Percentiles rank a stretch among this genome's conserved stretches.
These are phyloP conservation scores for Irena cyanogastra DNA, from an alignment of 2,113 vertebrate genomes.

Conservation along the genomic window DNA sequence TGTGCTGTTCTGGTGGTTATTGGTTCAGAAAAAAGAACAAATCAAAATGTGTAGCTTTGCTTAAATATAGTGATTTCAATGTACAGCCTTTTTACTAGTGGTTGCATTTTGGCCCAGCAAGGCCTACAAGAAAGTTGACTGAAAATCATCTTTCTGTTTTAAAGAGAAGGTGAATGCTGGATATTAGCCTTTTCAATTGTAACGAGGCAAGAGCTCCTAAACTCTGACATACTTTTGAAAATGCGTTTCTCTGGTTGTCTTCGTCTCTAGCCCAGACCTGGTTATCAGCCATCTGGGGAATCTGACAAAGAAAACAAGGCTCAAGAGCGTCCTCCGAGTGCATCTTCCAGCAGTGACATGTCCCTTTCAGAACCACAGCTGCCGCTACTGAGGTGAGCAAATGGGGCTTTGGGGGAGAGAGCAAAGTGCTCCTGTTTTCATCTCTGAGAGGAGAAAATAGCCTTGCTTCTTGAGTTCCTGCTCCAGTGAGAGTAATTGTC, in stretches of 20 bases:
- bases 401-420: neutral
- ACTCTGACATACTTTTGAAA: neutral
- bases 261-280: conserved; percentile 71
- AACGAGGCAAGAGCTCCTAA: neutral
- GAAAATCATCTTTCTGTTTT: neutral
- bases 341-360: conserved; percentile 91
- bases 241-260: neutral
- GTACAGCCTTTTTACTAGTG: neutral
- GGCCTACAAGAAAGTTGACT: neutral
- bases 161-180: neutral
- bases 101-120: neutral
- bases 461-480: neutral
- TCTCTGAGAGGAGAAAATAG: neutral
- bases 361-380: conserved; percentile 83
- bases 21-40: neutral
- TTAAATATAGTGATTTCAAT: neutral
- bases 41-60: neutral
- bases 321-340: conserved; percentile 86
- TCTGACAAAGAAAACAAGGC: conserved; percentile 97
- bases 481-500: neutral
- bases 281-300: conserved; percentile 95
- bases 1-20: neutral
- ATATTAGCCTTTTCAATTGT: neutral
- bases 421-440: neutral
- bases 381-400: conserved; percentile 79